phyloP scores from a whole-genome alignment of 2,888 invertebrate species.

The Cantharis rufa region DNA sequence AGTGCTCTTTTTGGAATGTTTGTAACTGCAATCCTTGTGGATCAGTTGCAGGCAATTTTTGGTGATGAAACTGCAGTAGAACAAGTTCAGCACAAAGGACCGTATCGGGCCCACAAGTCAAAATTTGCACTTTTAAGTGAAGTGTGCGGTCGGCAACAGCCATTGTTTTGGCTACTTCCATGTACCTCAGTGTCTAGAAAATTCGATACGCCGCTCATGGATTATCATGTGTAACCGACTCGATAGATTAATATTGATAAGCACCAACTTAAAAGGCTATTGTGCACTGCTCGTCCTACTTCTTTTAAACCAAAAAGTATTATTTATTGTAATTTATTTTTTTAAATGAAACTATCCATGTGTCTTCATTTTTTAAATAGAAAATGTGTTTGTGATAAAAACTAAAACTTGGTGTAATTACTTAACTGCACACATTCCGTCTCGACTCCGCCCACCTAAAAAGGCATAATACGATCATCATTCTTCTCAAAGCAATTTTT shows the following conservation, averaged over 20 bases:
- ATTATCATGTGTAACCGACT: constrained; percentile 51
- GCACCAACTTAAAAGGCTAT: neutral
- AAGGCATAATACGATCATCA: neutral
- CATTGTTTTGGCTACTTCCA: constrained; percentile 73
- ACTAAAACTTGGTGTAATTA: neutral
- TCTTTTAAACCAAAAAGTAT: neutral
- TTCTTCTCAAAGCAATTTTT: neutral
- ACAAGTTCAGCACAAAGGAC: constrained; percentile 71
- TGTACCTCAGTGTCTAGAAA: constrained; percentile 61
- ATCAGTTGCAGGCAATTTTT: constrained; percentile 82
- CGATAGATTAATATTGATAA: neutral
- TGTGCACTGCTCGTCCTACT: neutral
- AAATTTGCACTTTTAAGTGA: constrained; percentile 71
- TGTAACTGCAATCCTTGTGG: constrained; percentile 83
- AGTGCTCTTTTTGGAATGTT: constrained; percentile 86
- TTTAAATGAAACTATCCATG: neutral
- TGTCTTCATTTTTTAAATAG: neutral
- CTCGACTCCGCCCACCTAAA: neutral
- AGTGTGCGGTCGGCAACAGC: constrained; percentile 78
- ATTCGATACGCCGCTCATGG: constrained; percentile 50
- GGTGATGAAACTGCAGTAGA: constrained; percentile 85
- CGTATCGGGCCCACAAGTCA: constrained; percentile 66
- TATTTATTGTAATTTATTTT: neutral
- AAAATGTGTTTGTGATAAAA: neutral
- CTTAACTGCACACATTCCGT: neutral